Base-by-base conservation (phyloP, 2,888 invertebrate species). In the Drosophila siamana region DNA sequence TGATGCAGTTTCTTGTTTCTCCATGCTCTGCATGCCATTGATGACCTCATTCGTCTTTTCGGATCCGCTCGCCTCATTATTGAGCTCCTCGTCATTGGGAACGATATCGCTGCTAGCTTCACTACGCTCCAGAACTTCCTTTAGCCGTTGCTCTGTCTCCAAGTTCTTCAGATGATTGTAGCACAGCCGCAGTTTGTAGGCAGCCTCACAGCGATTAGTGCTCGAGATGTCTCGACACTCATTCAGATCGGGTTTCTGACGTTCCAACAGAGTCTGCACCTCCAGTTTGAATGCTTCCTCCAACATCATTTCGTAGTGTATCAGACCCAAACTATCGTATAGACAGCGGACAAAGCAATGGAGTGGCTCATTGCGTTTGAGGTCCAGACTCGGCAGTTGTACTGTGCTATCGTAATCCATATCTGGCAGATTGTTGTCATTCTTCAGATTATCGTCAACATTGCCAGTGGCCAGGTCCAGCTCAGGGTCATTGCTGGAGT, bases 331-430 rank as follows among this genome's bases (percentile, higher is more conserved):
- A 0, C 75, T 75, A 13, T 90, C 87, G 44, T 90, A 91, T 1
- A 90, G 57, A 36, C 90, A 90, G 33, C 90, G 87, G 6, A 84
- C 86, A 52, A 91, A 90, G 46, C 90, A 90, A 26, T 90, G 87
- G 5, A 90, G 59, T 0, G 91, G 85, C 36, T 90, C 87, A 36
- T 88, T 87, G 0, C 57, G 76, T 22, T 80, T 77, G 1, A 74
- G 43, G 15, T 88, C 78, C 2, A 77, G 57, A 9, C 36, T 64
- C 0, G 71, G 64, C n/a, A 65, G 33, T 30, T 63, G 62, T 1
- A 47, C 48, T 11, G 44, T 65, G 13, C 56, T 59, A 4, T 50
- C 24, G 13, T 77, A 76, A 48, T 80, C 85, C 16, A 77, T 43
- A 0, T 74, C 69, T 0, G 43, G 57, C 24, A 75, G 2, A 9